Evolutionary conservation across 1,140 invertebrate genomes (phyloP), one percentile per base, ranked within the genome.

Genomic region (Achroia grisella): DNA sequence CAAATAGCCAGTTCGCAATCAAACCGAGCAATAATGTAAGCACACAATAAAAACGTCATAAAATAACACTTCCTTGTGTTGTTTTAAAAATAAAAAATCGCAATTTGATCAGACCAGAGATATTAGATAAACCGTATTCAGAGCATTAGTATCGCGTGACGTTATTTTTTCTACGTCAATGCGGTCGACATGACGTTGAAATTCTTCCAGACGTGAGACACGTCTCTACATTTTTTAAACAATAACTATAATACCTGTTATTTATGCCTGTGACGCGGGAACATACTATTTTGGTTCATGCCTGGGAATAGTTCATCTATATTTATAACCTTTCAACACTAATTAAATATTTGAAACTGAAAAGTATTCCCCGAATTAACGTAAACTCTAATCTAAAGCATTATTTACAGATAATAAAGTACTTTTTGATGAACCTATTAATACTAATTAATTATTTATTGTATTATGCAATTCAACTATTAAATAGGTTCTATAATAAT

Each of bases 151-250:
- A 23, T 17, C 35, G 14, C 8, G 28, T 50, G 48, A 50, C 48
- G 48, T 39, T 14, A 15, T 3, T 15, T 8, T 14, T 28, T 40
- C 35, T 56, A 71, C 72, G 70, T 76, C 68, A 70, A 73, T 63
- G 55, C 40, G 52, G 44, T 42, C 34, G 40, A 39, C 28, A 36
- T 73, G 68, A 73, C 70, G 68, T 56, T 56, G 44, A 36, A 48
- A 44, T 35, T 37, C 53, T 43, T 58, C 62, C 56, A 66, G 62
- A 62, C 60, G 52, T 50, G 44, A 66, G 62, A 62, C 60, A 49
- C 47, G 44, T 54, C 23, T 31, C n/a, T 27, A 42, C 29, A 42
- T 17, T 34, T 15, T 15, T 14, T 17, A n/a, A 37, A 37, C 35
- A 37, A 37, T 37, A 37, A 17, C 5, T 37, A 37, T 17, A 17